Conservation (phyloP, 1,140 invertebrate species). For the Marisa cornuarietis region DNA sequence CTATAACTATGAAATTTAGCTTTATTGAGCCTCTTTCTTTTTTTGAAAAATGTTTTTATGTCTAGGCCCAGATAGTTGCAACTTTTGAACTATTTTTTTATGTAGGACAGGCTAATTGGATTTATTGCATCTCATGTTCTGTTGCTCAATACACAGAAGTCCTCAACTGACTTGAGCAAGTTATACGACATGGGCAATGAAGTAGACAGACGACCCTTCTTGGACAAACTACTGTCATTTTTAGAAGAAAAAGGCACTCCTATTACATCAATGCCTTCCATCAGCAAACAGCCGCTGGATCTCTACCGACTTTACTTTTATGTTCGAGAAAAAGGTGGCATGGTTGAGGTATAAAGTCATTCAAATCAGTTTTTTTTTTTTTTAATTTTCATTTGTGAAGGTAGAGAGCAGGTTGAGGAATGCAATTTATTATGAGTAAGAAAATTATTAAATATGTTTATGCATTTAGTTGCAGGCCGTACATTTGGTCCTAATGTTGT, state of each 20-base stretch:
- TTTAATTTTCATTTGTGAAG: too few relatives aligned
- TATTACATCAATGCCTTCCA: conserved; percentile 91
- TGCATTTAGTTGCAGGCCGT: too few relatives aligned
- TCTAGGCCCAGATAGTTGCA: too few relatives aligned
- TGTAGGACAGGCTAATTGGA: too few relatives aligned
- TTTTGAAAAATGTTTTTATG: background rate
- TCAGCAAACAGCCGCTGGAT: conserved; percentile 97
- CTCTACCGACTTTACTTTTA: conserved; percentile 93
- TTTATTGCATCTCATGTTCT: background rate
- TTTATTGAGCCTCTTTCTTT: too few relatives aligned
- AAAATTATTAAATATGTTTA: too few relatives aligned
- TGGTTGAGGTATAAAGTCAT: conserved; percentile 84
- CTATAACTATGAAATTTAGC: too few relatives aligned
- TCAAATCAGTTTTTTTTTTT: too few relatives aligned
- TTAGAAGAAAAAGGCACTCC: conserved; percentile 84
- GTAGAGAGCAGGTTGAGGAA: too few relatives aligned
- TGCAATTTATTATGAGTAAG: too few relatives aligned
- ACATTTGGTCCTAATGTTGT: too few relatives aligned
- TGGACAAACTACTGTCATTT: conserved; percentile 90
- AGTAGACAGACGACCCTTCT: conserved; percentile 87
- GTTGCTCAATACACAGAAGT: conserved; percentile 46
- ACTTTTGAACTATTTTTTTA: background rate
- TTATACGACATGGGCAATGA: conserved; percentile 97
- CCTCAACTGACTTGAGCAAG: conserved; percentile 79
- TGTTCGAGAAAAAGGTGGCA: conserved; percentile 95